Base-by-base conservation (phyloP, 2,888 invertebrate species). In the Epirrita christyi region DNA sequence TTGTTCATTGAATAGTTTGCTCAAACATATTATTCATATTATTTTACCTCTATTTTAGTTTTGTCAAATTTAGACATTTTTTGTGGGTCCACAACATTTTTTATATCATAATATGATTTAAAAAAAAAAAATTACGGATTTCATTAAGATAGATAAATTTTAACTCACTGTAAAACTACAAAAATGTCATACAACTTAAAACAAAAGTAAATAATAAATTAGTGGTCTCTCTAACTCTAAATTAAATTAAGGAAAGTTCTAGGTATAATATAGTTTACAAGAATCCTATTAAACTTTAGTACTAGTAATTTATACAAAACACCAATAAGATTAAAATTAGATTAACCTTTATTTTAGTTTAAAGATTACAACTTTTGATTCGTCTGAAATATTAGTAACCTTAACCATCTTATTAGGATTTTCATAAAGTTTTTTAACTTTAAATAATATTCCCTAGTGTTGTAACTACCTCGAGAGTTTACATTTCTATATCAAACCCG, bases 261-360 rank as follows among this genome's bases (percentile, higher is more conserved):
- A 51, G 44, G 10, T 44, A 10, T 52, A 56, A n/a, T n/a, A 29
- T 52, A 52, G 48, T 54, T 37, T 50, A 56, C 55, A 68, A 66
- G 69, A 75, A 75, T 81, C 78, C 80, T 83, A 78, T 78, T 62
- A 71, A 68, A 60, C 53, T 77, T 80, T 80, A 74, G 67, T 71
- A 80, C 38, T 85, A 79, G 72, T 76, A 68, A 78, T 75, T 75
- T 75, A 80, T 77, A 78, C 78, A 81, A 85, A 88, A 89, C 89
- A 88, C 88, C 89, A 88, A 88, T 76, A 88, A 88, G 84, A 69
- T 78, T 73, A 63, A 71, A 63, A 61, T 64, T 83, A 83, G 78
- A 13, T n/a, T 15, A 38, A 68, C 44, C 59, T 77, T 41, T 46
- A 40, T 4, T 21, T 40, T 32, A 52, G 10, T 45, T 45, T 32